phyloP scores from a whole-genome alignment of 2,113 vertebrate species.

The Grallaria varia region DNA sequence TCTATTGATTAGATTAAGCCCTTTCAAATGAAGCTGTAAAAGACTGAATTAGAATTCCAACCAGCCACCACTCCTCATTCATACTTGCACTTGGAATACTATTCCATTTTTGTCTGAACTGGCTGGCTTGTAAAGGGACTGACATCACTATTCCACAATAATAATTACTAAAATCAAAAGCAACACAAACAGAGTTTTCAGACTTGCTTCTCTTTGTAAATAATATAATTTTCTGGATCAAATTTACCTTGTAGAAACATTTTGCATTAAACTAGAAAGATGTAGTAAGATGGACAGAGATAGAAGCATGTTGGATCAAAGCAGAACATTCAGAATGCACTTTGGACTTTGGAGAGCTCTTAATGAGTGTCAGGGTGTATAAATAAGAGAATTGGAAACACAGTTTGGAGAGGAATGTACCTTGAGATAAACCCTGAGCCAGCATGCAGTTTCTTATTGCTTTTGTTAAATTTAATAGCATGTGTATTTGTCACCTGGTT shows the following conservation, averaged over 20 bases:
- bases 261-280: not conserved
- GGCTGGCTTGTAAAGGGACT: not conserved
- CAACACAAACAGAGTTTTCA: not conserved
- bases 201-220: not conserved
- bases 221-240: not conserved
- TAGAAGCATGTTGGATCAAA: not conserved
- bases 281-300: not conserved
- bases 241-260: not conserved
- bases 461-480: not conserved
- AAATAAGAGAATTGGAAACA: not conserved
- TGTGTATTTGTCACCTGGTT: not conserved
- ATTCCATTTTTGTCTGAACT: not conserved
- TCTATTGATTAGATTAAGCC: not conserved
- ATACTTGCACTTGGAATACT: not conserved
- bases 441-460: not conserved
- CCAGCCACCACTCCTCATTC: not conserved
- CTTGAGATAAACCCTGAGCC: not conserved
- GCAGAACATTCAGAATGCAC: not conserved
- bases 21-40: not conserved
- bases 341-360: not conserved
- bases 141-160: not conserved
- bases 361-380: not conserved
- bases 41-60: not conserved
- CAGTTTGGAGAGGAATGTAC: not conserved
- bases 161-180: not conserved